Conservation (phyloP, 2,888 invertebrate genomes). For the Ecliptopera silaceata region DNA sequence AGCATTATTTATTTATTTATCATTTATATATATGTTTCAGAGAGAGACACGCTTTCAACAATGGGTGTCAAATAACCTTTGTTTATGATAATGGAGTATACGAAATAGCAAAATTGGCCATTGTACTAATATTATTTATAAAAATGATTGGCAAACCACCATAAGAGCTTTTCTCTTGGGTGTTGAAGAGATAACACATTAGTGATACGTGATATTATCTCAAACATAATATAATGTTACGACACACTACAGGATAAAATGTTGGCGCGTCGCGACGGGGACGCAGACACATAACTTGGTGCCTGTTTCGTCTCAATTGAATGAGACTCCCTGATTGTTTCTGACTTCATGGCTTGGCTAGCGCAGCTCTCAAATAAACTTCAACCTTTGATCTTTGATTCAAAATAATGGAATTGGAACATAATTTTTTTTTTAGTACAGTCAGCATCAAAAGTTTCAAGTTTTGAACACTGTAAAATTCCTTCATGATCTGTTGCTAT, state of each 20-base stretch:
- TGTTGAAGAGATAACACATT: conserved; percentile 39
- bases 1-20: too few species aligned
- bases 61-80: too few species aligned
- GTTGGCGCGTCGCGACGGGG: conserved; percentile 20
- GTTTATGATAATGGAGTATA: too few species aligned
- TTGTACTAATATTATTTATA: neutral
- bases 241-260: conserved; percentile 9
- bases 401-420: neutral
- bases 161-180: conserved; percentile 23
- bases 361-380: neutral
- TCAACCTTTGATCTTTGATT: conserved; percentile 20
- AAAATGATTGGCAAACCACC: conserved; percentile 2
- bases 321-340: conserved; percentile 31
- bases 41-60: too few species aligned
- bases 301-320: conserved; percentile 34
- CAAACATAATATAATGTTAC: conserved; percentile 32
- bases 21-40: too few species aligned
- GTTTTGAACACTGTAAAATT: too few species aligned
- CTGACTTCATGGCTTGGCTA: conserved; percentile 23
- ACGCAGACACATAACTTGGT: conserved; percentile 31
- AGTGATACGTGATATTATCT: conserved; percentile 34
- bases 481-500: too few species aligned
- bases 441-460: too few species aligned
- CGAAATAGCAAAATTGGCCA: neutral
- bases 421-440: too few species aligned